Conservation (phyloP, 2,113 vertebrate species). For the Zootoca vivipara region DNA sequence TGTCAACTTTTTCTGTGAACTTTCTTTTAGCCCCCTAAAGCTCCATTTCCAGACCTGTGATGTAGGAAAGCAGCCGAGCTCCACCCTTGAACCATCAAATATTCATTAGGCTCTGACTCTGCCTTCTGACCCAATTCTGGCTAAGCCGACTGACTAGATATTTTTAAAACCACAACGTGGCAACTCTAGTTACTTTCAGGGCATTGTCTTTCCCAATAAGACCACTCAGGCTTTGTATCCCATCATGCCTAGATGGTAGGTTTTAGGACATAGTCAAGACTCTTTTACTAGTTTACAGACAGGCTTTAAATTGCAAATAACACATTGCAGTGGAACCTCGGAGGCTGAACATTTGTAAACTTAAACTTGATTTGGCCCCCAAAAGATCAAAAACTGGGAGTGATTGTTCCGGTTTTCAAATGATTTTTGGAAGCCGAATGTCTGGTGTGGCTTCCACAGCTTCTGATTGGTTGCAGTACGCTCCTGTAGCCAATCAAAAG, state of each 20-base stretch:
- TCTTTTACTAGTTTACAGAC: background rate
- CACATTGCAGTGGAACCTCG: background rate
- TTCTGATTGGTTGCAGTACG: too few species aligned
- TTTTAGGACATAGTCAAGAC: background rate
- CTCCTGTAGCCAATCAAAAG: too few species aligned
- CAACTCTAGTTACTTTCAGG: background rate
- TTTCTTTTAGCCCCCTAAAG: too few species aligned
- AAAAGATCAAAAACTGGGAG: too few species aligned
- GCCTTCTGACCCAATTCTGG: background rate
- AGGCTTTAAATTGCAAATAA: background rate
- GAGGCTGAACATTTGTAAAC: too few species aligned
- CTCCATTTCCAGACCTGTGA: background rate
- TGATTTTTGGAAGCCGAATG: too few species aligned
- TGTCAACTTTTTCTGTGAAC: background rate
- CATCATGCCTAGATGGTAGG: background rate
- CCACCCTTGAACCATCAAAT: background rate
- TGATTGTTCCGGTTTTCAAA: too few species aligned
- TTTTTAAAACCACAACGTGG: background rate
- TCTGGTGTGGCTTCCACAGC: too few species aligned
- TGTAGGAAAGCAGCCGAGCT: background rate
- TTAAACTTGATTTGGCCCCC: too few species aligned
- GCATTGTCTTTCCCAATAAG: background rate
- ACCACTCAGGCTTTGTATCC: background rate
- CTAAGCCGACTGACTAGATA: background rate
- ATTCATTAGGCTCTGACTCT: background rate